Evolutionary conservation across 2,888 invertebrate genomes (phyloP), one percentile per base, ranked within the genome.

Genomic region (Plagodis dolabraria): DNA sequence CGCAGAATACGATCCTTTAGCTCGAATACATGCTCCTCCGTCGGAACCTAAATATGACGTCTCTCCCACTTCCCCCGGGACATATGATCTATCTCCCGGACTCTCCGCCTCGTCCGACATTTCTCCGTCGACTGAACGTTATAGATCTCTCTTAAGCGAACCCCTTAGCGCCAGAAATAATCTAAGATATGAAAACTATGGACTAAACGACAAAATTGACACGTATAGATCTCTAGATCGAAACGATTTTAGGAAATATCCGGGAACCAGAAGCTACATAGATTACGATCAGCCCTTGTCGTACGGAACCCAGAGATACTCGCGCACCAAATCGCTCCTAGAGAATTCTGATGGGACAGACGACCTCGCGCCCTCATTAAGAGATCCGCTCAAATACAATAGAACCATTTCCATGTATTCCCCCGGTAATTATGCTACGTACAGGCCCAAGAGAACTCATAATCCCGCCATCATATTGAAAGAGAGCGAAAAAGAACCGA

Each of bases 1-100:
- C 8, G 82, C 92, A 5, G 94, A 95, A 64, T 95, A 94, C 70
- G 93, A 92, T 65, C 93, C 93, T 4, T 68, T 93, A 49, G 87
- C 92, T 9, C 80, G 92, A 53, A 86, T 93, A 70, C 92, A 91
- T 70, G 82, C 89, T 6, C 86, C 80, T 47, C 78, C 86, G 33
- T 68, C 77, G 1, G 90, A 89, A 47, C 59, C 76, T 4, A 87
- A 85, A 64, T 86, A 80, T 61, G 92, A 92, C 56, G 71, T 77
- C 10, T 89, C 93, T 0, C 92, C 92, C 5, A 81, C 87, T 1
- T 89, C 92, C 0, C 89, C 92, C 7, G 70, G 69, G n/a, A 76
- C 78, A 11, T 89, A 87, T 72, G 92, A 89, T 63, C 67, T 89
- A 46, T 91, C 91, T 8, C 92, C 92, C 35, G 90, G 86, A 33